These are phyloP conservation scores for Molanna angustata DNA, from an alignment of 2,888 invertebrate species.

Conservation along the genomic window DNA sequence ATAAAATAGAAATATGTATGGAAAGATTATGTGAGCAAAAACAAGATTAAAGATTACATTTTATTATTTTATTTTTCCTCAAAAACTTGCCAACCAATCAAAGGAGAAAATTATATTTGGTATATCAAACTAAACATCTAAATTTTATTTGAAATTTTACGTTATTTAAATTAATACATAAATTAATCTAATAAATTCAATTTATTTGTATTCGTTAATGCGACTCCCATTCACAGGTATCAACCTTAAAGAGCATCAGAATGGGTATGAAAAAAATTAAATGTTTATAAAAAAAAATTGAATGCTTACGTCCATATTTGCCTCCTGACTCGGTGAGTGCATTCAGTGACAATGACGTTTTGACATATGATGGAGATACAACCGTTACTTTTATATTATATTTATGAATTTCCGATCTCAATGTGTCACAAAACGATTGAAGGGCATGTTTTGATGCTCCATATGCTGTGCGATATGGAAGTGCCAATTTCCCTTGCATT, in stretches of 20 bases:
- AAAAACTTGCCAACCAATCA: no score
- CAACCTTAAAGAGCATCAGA: not conserved
- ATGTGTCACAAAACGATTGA: constrained; percentile 89
- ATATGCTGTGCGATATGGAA: constrained; percentile 87
- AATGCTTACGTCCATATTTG: constrained; percentile 65
- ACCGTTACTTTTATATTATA: constrained; percentile 80
- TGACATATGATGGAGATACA: constrained; percentile 87
- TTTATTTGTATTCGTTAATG: no score
- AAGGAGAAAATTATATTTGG: no score
- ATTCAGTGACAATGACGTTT: constrained; percentile 88
- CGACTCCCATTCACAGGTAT: not conserved
- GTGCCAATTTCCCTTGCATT: constrained; percentile 86
- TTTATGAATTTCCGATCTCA: constrained; percentile 81
- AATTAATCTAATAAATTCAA: no score
- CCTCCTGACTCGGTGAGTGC: constrained; percentile 82
- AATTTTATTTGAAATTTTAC: no score
- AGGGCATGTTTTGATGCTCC: constrained; percentile 92
- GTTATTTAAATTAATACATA: no score
- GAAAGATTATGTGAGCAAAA: no score
- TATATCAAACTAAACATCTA: no score
- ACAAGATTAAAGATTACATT: no score
- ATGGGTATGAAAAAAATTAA: not conserved
- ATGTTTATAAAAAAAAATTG: not conserved
- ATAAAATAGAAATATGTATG: no score
- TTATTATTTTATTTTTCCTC: no score